phyloP scores from a whole-genome alignment of 1,140 invertebrate species.

The Ditylenchus dipsaci region DNA sequence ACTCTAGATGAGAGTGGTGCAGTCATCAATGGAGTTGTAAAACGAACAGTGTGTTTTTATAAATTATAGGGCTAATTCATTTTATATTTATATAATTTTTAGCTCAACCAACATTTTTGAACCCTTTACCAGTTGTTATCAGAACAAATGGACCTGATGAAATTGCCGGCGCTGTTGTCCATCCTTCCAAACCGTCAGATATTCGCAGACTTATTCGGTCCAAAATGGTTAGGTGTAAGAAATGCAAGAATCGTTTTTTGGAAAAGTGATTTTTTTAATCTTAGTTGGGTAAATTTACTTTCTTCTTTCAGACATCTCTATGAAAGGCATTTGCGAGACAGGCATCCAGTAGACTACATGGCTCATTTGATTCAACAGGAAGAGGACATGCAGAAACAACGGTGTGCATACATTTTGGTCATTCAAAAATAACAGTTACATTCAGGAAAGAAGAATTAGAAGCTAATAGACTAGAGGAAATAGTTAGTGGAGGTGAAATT shows the following conservation, averaged over 20 bases:
- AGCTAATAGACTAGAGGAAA: constrained; percentile 53
- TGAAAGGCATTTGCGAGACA: constrained; percentile 54
- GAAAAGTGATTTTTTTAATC: constrained; percentile 19
- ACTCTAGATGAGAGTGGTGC: constrained; percentile 26
- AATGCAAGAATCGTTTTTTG: constrained; percentile 54
- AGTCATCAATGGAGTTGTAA: constrained; percentile 29
- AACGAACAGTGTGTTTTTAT: background rate
- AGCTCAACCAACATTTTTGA: background rate
- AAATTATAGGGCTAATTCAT: background rate
- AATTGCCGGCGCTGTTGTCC: constrained; percentile 36
- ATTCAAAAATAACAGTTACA: background rate
- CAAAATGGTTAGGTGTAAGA: constrained; percentile 54
- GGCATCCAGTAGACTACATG: constrained; percentile 51
- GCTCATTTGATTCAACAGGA: constrained; percentile 55
- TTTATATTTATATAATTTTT: background rate
- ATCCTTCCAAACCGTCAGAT: constrained; percentile 49
- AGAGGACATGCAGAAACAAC: constrained; percentile 50
- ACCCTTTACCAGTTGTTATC: constrained; percentile 30
- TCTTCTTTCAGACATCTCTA: constrained; percentile 39
- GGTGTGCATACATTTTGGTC: constrained; percentile 21
- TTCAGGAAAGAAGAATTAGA: constrained; percentile 52
- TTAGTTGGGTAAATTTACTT: background rate
- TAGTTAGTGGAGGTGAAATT: constrained; percentile 30
- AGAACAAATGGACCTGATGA: constrained; percentile 35
- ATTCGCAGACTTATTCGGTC: constrained; percentile 47